These are phyloP conservation scores for Nipponacmea schrenckii DNA, from an alignment of 2,888 invertebrate species.

Conservation along the genomic window DNA sequence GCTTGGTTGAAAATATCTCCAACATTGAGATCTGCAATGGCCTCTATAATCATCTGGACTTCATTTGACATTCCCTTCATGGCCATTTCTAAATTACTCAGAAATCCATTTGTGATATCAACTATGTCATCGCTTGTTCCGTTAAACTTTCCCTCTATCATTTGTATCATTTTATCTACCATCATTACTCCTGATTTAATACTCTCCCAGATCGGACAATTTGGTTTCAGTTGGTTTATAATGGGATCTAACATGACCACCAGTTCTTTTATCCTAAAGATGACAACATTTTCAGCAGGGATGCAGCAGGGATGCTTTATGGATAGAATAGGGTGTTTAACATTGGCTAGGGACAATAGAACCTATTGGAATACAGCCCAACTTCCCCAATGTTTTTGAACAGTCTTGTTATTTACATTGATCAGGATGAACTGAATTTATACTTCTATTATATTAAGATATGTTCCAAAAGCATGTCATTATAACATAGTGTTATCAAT, in stretches of 20 bases:
- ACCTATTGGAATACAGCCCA: too few relatives aligned
- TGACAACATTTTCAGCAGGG: too few relatives aligned
- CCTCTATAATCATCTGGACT: background rate
- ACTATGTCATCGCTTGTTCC: background rate
- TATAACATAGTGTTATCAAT: too few relatives aligned
- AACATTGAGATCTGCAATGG: background rate
- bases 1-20: slow-evolving; percentile 9
- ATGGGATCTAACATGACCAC: slow-evolving; percentile 29
- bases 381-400: too few relatives aligned
- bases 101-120: slow-evolving; percentile 3
- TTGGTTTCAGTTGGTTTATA: slow-evolving; percentile 14
- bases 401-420: too few relatives aligned
- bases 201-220: slow-evolving; percentile 21
- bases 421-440: too few relatives aligned
- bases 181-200: slow-evolving; percentile 17
- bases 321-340: too few relatives aligned
- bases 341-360: too few relatives aligned
- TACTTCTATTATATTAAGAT: too few relatives aligned
- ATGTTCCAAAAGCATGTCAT: too few relatives aligned
- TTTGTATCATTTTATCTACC: slow-evolving; percentile 8
- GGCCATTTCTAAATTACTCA: background rate
- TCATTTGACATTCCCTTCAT: background rate
- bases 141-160: slow-evolving; percentile 11
- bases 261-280: slow-evolving; percentile 28
- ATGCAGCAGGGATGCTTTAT: too few relatives aligned